phyloP scores from a whole-genome alignment of 2,113 vertebrate genomes.

The Oncorhynchus clarkii region DNA sequence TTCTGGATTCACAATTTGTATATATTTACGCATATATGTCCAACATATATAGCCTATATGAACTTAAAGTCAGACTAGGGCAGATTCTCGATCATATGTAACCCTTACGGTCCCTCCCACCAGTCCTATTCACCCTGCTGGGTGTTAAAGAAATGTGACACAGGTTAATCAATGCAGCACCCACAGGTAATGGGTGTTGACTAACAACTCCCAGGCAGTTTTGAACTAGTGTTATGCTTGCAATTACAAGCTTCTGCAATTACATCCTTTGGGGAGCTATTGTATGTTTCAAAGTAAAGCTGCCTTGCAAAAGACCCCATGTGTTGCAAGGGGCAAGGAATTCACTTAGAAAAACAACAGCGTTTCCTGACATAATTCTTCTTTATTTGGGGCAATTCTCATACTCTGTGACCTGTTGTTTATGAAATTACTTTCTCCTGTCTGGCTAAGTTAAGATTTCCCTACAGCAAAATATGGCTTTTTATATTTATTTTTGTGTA shows the following conservation, averaged over 20 bases:
- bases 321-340: background rate
- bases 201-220: conserved; percentile 26
- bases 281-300: conserved; percentile 4
- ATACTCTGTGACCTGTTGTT: background rate
- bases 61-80: too few species aligned
- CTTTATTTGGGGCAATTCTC: background rate
- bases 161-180: too few species aligned
- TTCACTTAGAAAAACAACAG: background rate
- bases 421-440: background rate
- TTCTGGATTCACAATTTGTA: too few species aligned
- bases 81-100: background rate
- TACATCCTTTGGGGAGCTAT: conserved; percentile 16
- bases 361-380: background rate
- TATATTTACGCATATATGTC: too few species aligned
- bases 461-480: background rate
- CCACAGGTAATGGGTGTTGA: conserved; percentile 13
- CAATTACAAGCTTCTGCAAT: conserved; percentile 32
- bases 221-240: conserved; percentile 20
- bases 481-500: background rate
- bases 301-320: conserved; percentile 13
- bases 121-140: too few species aligned
- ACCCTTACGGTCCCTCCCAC: too few species aligned
- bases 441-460: background rate
- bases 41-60: too few species aligned
- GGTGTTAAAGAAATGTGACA: too few species aligned